Conservation (phyloP, 2,113 vertebrate species). For the Nicator chloris region DNA sequence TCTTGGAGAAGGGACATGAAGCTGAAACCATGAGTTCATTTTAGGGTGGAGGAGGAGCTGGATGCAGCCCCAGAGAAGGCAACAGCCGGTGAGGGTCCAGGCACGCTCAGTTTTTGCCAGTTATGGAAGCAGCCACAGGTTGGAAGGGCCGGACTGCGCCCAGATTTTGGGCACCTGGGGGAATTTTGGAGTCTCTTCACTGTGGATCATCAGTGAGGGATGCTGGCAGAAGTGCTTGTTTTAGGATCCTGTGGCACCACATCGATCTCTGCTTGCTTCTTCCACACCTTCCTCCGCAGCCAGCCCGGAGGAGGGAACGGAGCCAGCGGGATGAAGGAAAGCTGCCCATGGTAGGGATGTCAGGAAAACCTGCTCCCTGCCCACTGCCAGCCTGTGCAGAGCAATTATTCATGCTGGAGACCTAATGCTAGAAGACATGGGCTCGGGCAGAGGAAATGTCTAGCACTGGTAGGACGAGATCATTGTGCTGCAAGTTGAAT, state of each 20-base stretch:
- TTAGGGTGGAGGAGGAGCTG: neutral
- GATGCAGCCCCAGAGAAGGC: neutral
- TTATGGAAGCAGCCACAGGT: neutral
- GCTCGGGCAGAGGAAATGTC: constrained; percentile 21
- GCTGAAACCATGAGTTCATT: neutral
- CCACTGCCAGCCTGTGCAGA: neutral
- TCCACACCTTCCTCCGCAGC: neutral
- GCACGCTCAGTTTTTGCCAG: accelerated
- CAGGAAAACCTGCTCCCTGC: constrained; percentile 15
- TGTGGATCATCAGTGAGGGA: accelerated
- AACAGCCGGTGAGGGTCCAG: accelerated
- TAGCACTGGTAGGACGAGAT: constrained; percentile 13
- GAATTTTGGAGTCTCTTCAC: neutral
- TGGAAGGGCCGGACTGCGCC: neutral
- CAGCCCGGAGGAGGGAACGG: accelerated
- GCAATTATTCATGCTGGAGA: constrained; percentile 41
- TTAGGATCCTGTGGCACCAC: accelerated
- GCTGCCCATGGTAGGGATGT: neutral
- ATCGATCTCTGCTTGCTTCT: accelerated
- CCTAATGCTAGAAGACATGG: constrained; percentile 35
- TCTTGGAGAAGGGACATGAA: neutral
- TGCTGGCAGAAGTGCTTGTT: neutral
- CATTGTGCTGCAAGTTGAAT: constrained; percentile 6
- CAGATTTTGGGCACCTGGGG: neutral
- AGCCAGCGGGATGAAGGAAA: neutral